These are phyloP conservation scores for Leucophenga maculata DNA, from an alignment of 2,888 invertebrate genomes.

Conservation along the genomic window DNA sequence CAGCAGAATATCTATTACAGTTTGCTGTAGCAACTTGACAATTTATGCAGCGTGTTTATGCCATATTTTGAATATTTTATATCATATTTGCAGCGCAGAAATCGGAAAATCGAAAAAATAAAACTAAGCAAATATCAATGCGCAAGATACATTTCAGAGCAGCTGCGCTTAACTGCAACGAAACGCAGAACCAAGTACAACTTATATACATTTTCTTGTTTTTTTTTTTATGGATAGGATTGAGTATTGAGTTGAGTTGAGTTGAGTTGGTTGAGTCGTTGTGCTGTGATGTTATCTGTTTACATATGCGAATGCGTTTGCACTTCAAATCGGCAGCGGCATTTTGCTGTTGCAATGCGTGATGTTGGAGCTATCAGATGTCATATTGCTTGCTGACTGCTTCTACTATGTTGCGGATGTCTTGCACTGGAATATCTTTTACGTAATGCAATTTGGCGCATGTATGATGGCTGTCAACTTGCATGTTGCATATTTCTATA, in stretches of 20 bases:
- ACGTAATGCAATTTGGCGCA: slow-evolving; percentile 14
- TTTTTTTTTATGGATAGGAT: too few relatives aligned
- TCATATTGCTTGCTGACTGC: too few relatives aligned
- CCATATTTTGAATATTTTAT: slow-evolving; percentile 64
- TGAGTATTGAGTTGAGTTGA: background rate
- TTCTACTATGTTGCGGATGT: too few relatives aligned
- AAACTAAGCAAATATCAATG: slow-evolving; percentile 1
- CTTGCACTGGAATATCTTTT: background rate
- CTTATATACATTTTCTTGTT: too few relatives aligned
- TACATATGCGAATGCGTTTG: slow-evolving; percentile 14
- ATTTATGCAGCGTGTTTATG: too few relatives aligned
- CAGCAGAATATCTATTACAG: too few relatives aligned
- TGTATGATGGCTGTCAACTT: slow-evolving; percentile 10
- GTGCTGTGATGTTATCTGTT: slow-evolving; percentile 11
- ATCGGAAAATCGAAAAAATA: background rate
- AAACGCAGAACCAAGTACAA: too few relatives aligned
- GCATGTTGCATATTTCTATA: too few relatives aligned
- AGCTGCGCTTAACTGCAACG: background rate
- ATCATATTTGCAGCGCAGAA: slow-evolving; percentile 24
- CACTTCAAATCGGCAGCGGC: too few relatives aligned
- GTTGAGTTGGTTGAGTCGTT: background rate
- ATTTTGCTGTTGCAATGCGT: too few relatives aligned
- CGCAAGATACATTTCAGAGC: slow-evolving; percentile 13
- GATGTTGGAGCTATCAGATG: too few relatives aligned
- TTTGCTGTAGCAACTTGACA: too few relatives aligned